These are phyloP conservation scores for Callaeas wilsoni DNA, from an alignment of 2,113 vertebrate species.

Conservation along the genomic window DNA sequence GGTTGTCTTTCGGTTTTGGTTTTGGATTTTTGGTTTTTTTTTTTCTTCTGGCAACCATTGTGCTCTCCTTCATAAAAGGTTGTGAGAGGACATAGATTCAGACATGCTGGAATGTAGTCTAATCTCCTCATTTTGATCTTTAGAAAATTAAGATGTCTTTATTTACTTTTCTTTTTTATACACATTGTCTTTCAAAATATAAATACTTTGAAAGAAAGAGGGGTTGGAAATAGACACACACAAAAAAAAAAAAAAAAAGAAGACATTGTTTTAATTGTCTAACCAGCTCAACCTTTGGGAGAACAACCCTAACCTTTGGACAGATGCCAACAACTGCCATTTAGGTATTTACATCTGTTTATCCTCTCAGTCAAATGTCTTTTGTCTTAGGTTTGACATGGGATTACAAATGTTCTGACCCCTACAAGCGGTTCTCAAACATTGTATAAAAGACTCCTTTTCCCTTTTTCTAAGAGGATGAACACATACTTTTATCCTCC, in stretches of 20 bases:
- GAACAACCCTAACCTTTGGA: constrained; percentile 58
- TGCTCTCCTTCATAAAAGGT: constrained; percentile 37
- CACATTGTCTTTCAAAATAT: background rate
- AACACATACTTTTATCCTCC: constrained; percentile 55
- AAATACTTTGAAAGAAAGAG: constrained; percentile 8
- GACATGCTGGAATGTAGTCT: constrained; percentile 6
- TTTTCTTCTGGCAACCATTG: constrained; percentile 21
- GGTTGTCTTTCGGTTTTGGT: background rate
- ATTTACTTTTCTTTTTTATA: constrained; percentile 24
- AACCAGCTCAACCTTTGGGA: constrained; percentile 29
- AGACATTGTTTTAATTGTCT: constrained; percentile 42
- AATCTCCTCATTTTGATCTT: constrained; percentile 36
- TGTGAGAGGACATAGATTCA: constrained; percentile 45
- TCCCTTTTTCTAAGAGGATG: constrained; percentile 50
- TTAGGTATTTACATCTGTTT: constrained; percentile 77
- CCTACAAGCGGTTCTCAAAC: constrained; percentile 55
- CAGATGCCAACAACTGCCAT: constrained; percentile 67
- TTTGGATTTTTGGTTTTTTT: background rate
- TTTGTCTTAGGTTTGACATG: constrained; percentile 61
- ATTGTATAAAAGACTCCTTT: constrained; percentile 42
- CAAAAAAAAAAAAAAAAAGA: background rate
- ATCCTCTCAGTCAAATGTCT: constrained; percentile 68
- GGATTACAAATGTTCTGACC: constrained; percentile 69
- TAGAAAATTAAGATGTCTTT: constrained; percentile 31
- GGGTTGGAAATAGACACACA: background rate